Evolutionary conservation across 2,113 vertebrate genomes (phyloP), one percentile per base, ranked within the genome.

Genomic region (Dipodomys stephensi): DNA sequence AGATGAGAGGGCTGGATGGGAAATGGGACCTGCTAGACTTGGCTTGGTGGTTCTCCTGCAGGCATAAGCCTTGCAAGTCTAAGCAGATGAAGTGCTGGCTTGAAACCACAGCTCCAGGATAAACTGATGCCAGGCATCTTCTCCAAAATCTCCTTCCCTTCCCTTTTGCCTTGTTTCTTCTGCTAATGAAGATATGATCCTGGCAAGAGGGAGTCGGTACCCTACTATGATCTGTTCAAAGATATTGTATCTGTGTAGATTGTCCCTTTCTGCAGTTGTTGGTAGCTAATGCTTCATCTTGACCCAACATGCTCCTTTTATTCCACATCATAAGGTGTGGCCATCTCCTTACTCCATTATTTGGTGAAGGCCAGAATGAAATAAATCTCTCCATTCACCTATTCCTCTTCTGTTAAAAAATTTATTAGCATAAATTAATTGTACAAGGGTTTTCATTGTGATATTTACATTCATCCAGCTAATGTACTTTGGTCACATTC

Each of bases 121-220:
- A 60, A 92, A 53, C 23, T 94, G 53, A 20, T n/a, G 22, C 32
- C 69, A 28, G 18, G 23, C 4, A 2, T 80, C 28, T 32, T 68
- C 46, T 86, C 22, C 28, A 0, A 44, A 49, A 64, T 23, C 8
- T 72, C 46, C 35, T 91, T 69, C 32, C n/a, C 18, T 67, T 74
- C 18, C 5, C 22, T 80, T 87, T 73, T 73, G 13, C 60, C 49
- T 87, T 71, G 19, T 77, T 88, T 95, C 22, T 91, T 93, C 80
- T 94, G 39, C 35, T 91, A 72, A 78, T 46, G 30, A 92, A 27
- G n/a, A 60, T 80, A 12, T 49, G 25, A 68, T 68, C 57, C 69
- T 89, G 60, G 39, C 30, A 85, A 77, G 69, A 90, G 32, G 2
- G 32, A 23, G 53, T 39, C 23, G 28, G 82, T 81, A 78, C 53